Base-by-base conservation (phyloP, 2,888 invertebrate genomes). In the Diloba caeruleocephala region DNA sequence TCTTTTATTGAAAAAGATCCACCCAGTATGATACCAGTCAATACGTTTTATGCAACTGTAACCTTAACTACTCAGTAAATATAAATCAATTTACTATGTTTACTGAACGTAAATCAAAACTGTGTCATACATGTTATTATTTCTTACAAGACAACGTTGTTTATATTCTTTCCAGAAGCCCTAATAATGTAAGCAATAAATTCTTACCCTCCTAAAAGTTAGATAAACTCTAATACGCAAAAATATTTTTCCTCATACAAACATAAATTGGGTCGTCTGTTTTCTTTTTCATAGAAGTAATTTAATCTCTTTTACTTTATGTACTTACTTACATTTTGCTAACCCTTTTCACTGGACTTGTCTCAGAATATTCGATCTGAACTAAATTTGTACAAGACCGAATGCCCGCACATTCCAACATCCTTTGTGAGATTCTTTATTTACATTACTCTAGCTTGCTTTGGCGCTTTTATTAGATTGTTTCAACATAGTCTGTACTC, bases 301-400 rank as follows among this genome's bases (percentile, higher is more conserved):
- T 89, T 87, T 88, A 87, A 89, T 90, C 80, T 87, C 71, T 74
- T 82, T 78, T 83, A 78, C 81, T 89, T 82, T 82, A 83, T 84
- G 62, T 79, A 81, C 63, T 70, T 79, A 81, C 63, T 70, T 80
- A 82, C 77, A 76, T 80, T 84, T 81, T 78, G 82, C 80, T 80
- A 87, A 90, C 89, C 91, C 90, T 91, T 90, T 88, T 91, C 87
- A 87, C 79, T 79, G 74, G 90, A 90, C 81, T 88, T 88, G 84
- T 85, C 85, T 77, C 80, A 78, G 81, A 84, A 81, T 85, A 88
- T 90, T 90, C 88, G 87, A 90, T 90, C 81, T 85, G 84, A 87
- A 90, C 89, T 90, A 86, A 88, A 89, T 89, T 89, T 90, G 86
- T 85, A 85, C 84, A 81, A 87, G 84, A 84, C 84, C 81, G 79